Base-by-base conservation (phyloP, 2,797 vertebrate genomes). In the Tangara arthus region DNA sequence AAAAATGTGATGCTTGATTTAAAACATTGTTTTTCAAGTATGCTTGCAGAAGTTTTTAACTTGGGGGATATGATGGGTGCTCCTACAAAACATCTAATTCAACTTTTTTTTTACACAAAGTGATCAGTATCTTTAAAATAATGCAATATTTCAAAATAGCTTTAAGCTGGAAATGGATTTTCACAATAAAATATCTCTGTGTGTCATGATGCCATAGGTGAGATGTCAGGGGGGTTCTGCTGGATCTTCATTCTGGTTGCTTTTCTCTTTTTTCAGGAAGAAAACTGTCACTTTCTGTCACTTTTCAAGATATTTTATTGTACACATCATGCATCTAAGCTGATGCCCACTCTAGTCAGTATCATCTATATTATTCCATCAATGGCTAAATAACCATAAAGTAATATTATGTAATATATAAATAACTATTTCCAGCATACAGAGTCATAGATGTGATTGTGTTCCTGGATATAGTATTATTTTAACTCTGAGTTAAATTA, bases 261-360 rank as follows among this genome's bases (percentile, higher is more conserved):
- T 53, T 66, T 59, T n/a, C 23, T 22, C 12, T 30, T 24, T 64
- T 34, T 35, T 7, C 49, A 16, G n/a, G 27, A 46, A 37, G 21
- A 55, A 44, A 78, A 55, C 13, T 44, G 21, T 37, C 27, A 22
- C 21, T 49, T 63, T 72, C 27, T 60, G 11, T 18, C 24, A 28
- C 11, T 87, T 90, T 39, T 53, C 17, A 24, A 76, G 34, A 2
- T 27, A 42, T 56, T 87, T 83, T 49, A 14, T 32, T 76, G 9
- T 17, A 27, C 2, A 5, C 2, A 1, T 8, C 1, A 0, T n/a
- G 18, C 4, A 11, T 26, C 17, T 34, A 16, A 84, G 10, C 19
- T 75, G 42, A 26, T 44, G 30, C 9, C 26, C 8, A 1, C 32
- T 59, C 14, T 17, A 52, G 12, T 59, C 27, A 42, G 20, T 15